phyloP scores from a whole-genome alignment of 2,797 vertebrate genomes.

The Pachyuromys duprasi region DNA sequence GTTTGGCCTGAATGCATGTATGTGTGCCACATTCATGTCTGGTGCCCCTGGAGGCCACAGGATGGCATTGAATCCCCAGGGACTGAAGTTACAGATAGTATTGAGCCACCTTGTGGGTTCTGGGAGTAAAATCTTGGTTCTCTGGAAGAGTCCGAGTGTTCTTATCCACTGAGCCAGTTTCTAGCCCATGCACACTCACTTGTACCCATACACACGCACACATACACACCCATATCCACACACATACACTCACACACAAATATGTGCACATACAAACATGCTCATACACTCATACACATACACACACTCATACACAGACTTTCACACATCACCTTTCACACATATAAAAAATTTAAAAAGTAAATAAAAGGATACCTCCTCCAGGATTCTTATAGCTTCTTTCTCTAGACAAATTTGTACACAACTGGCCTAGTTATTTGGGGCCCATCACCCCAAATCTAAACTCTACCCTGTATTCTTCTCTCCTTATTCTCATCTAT shows the following conservation, averaged over 20 bases:
- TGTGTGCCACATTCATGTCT: neutral
- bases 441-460: neutral
- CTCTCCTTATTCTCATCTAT: neutral
- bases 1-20: neutral
- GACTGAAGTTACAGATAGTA: neutral
- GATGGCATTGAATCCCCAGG: neutral
- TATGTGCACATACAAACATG: fast-evolving
- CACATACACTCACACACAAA: neutral
- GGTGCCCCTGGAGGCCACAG: neutral
- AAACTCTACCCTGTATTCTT: neutral
- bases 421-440: neutral
- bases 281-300: neutral
- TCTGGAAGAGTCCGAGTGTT: neutral
- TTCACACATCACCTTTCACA: neutral
- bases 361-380: neutral
- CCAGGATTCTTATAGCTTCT: neutral
- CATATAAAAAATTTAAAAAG: neutral
- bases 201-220: neutral
- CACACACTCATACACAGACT: too few relatives aligned
- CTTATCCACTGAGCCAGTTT: neutral
- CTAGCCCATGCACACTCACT: neutral
- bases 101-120: neutral
- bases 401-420: neutral
- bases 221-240: neutral
- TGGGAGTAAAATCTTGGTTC: neutral